A percentile compares a stretch with the other conserved stretches of the same genome.
These are phyloP conservation scores for Tachysurus fulvidraco DNA, from an alignment of 2,113 vertebrate genomes.

Conservation along the genomic window DNA sequence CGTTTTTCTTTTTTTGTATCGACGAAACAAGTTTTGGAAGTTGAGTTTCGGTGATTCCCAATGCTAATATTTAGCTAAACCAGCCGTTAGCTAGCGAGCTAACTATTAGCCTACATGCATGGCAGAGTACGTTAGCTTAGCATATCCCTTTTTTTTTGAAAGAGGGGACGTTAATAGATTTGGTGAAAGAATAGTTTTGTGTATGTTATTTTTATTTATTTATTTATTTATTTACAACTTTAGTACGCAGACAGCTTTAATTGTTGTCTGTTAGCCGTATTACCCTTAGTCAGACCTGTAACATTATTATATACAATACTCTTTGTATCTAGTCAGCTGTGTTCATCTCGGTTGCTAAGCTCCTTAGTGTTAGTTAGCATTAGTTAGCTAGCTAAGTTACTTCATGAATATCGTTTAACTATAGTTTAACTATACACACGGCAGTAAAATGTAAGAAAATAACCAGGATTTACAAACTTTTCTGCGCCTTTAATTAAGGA, in stretches of 20 bases:
- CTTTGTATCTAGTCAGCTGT: background rate
- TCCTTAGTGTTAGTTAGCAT: background rate
- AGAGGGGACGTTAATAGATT: background rate
- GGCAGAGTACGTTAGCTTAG: constrained; percentile 11
- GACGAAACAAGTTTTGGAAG: background rate
- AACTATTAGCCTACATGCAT: background rate
- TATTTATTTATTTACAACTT: background rate
- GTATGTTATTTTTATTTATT: background rate
- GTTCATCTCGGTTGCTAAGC: background rate
- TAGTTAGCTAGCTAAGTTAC: no score
- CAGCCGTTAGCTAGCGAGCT: background rate
- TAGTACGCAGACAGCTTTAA: background rate
- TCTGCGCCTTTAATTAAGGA: background rate
- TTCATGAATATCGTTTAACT: background rate
- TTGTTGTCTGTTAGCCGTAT: no score
- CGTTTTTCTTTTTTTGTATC: background rate
- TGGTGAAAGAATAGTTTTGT: background rate
- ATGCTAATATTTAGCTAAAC: constrained; percentile 6
- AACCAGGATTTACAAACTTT: background rate
- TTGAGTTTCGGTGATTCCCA: constrained; percentile 22
- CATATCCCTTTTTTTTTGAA: constrained; percentile 14
- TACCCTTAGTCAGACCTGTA: background rate
- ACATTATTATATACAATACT: no score
- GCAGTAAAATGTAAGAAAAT: background rate
- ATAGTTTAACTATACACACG: background rate